These are phyloP conservation scores for Halesus radiatus DNA, from an alignment of 1,140 invertebrate species.

Conservation along the genomic window DNA sequence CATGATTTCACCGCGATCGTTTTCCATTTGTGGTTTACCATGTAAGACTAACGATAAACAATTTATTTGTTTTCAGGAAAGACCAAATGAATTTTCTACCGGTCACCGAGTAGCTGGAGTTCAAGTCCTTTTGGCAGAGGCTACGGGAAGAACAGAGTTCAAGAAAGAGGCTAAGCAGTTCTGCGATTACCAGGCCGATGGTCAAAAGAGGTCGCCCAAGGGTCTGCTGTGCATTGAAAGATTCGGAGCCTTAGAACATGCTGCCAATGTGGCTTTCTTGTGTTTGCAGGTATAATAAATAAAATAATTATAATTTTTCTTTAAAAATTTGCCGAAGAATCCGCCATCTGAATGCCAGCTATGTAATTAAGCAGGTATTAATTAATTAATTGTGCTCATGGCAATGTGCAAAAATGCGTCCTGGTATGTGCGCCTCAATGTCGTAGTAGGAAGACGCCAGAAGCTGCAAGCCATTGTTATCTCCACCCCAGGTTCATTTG, in stretches of 20 bases:
- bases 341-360: no score
- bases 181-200: conserved; percentile 68
- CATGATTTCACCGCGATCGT: no score
- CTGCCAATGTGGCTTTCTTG: conserved; percentile 74
- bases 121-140: conserved; percentile 69
- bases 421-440: no score
- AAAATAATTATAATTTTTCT: background rate
- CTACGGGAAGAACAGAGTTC: conserved; percentile 66
- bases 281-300: conserved; percentile 64
- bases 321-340: no score
- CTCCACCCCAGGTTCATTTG: no score
- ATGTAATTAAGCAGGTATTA: no score
- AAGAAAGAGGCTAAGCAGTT: conserved; percentile 68
- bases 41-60: no score
- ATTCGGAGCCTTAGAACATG: conserved; percentile 73
- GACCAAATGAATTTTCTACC: conserved; percentile 63
- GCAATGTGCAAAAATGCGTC: no score
- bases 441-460: no score
- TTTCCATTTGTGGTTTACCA: background rate
- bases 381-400: no score
- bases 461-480: no score
- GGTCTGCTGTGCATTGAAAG: conserved; percentile 73
- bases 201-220: conserved; percentile 70
- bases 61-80: conserved; percentile 52
- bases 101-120: conserved; percentile 50